A percentile compares a stretch with the other conserved stretches of the same genome.
Conservation (phyloP, 2,888 invertebrate genomes). For the Nomada ferruginata region DNA sequence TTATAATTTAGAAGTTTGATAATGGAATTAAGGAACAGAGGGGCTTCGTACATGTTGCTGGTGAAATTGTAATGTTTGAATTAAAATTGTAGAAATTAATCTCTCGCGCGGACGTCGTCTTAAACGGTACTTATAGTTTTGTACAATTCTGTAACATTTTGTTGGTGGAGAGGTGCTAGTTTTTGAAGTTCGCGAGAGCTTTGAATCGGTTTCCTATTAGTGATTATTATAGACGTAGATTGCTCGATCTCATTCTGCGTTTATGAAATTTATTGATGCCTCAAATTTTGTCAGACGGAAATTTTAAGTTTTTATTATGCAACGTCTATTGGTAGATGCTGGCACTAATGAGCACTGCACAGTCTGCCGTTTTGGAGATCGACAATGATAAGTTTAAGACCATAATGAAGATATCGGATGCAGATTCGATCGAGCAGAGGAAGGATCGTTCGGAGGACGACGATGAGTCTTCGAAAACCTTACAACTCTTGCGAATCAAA, state of each 20-base stretch:
- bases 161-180: no score
- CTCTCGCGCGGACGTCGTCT: no score
- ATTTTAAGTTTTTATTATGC: background rate
- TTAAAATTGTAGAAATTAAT: background rate
- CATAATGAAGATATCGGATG: conserved; percentile 71
- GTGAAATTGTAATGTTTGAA: no score
- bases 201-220: no score
- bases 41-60: no score
- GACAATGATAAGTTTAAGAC: conserved; percentile 75
- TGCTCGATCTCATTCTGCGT: no score
- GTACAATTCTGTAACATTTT: no score
- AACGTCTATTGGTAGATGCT: conserved; percentile 66
- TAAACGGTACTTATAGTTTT: no score
- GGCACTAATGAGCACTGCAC: conserved; percentile 70
- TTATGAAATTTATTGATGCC: no score
- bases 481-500: conserved; percentile 76
- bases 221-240: no score
- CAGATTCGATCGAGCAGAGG: conserved; percentile 66
- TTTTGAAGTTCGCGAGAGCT: no score
- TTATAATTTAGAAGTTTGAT: background rate
- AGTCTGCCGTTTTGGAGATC: conserved; percentile 67
- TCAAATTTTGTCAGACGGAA: no score
- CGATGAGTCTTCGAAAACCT: conserved; percentile 64
- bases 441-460: conserved; percentile 42
- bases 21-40: background rate